Conservation (phyloP, 1,140 invertebrate species). For the Zaprionus tsacasi region DNA sequence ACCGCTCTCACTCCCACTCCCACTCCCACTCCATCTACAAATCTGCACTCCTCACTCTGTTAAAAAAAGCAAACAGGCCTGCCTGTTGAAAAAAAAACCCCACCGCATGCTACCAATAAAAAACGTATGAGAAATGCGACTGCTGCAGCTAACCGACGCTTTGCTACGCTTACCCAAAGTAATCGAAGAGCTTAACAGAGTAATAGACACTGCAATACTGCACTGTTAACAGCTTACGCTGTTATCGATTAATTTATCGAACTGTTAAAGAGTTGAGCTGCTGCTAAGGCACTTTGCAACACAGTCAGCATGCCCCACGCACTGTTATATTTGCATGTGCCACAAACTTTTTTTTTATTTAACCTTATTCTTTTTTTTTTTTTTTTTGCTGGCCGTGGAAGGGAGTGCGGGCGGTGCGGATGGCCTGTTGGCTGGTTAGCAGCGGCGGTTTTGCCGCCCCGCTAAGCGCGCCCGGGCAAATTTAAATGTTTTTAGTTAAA, state of each 20-base stretch:
- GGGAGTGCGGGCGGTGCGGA: constrained; percentile 14
- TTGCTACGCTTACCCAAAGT: constrained; percentile 16
- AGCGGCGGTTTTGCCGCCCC: constrained; percentile 19
- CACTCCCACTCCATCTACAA: constrained; percentile 3
- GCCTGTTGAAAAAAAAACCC: background rate
- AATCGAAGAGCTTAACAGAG: background rate
- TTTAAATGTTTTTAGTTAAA: constrained; percentile 82
- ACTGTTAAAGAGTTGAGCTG: background rate
- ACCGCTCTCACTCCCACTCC: background rate
- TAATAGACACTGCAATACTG: no score
- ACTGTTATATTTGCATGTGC: constrained; percentile 46
- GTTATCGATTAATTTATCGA: no score
- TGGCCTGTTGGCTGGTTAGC: constrained; percentile 32
- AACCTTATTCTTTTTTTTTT: constrained; percentile 26
- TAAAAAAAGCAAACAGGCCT: constrained; percentile 18
- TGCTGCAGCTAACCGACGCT: background rate
- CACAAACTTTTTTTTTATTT: constrained; percentile 34
- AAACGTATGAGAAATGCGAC: constrained; percentile 40
- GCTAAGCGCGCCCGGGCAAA: constrained; percentile 51
- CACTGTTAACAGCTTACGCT: no score
- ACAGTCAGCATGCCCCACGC: constrained; percentile 12
- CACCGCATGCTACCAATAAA: constrained; percentile 38
- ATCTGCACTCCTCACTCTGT: constrained; percentile 21
- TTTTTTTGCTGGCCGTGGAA: background rate
- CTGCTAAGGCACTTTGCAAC: constrained; percentile 13